Conservation (phyloP, 2,113 vertebrate species). For the Nycticryphes semicollaris region DNA sequence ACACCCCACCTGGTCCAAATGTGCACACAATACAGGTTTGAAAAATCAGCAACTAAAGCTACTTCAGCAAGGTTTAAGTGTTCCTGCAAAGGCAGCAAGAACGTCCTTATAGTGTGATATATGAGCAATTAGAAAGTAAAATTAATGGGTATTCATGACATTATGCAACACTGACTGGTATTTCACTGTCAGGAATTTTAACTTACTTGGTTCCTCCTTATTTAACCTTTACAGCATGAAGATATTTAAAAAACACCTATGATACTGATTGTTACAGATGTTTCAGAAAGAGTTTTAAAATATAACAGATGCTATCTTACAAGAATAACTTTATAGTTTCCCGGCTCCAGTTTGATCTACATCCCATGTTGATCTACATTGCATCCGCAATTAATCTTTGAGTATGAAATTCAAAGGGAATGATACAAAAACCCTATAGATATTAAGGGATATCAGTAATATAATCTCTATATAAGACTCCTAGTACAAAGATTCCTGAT, state of each 20-base stretch:
- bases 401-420: neutral
- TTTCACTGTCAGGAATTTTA: neutral
- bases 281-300: neutral
- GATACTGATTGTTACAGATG: neutral
- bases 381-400: neutral
- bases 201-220: neutral
- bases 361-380: neutral
- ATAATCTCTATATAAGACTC: neutral
- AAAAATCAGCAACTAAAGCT: accelerated
- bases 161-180: neutral
- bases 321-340: neutral
- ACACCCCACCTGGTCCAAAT: neutral
- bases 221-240: neutral
- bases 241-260: neutral
- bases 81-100: neutral
- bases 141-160: neutral
- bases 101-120: accelerated
- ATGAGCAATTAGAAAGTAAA: neutral
- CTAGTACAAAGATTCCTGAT: neutral
- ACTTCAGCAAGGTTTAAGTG: neutral
- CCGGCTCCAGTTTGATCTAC: neutral
- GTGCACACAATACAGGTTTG: neutral
- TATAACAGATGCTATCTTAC: neutral
- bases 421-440: neutral
- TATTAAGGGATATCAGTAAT: neutral